Conservation (phyloP, 2,888 invertebrate species). For the Melanophora roralis region DNA sequence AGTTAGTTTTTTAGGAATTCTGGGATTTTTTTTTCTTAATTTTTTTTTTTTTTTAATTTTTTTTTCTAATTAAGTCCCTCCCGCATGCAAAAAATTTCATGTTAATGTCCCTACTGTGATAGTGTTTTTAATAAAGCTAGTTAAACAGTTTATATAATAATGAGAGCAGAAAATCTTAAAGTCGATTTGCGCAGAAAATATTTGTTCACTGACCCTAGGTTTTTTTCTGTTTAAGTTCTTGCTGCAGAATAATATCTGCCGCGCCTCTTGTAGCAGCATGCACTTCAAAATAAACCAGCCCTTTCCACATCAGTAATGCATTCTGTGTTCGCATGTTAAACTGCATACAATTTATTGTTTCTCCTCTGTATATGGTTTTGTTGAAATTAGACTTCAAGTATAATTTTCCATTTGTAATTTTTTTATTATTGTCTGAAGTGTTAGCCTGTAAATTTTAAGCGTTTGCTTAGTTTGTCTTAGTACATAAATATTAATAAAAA, state of each 20-base stretch:
- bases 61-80: constrained; percentile 21
- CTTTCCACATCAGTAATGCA: too few species aligned
- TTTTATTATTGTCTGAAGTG: constrained; percentile 37
- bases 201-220: not conserved
- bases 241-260: not conserved
- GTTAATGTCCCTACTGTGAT: too few species aligned
- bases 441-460: constrained; percentile 33
- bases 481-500: too few species aligned
- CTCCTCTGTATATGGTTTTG: not conserved
- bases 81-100: too few species aligned
- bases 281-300: constrained; percentile 25
- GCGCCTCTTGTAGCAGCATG: not conserved
- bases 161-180: not conserved
- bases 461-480: too few species aligned
- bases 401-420: too few species aligned
- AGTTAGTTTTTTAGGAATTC: too few species aligned
- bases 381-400: too few species aligned
- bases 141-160: too few species aligned
- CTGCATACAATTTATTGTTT: constrained; percentile 2
- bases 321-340: too few species aligned
- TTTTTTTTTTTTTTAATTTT: constrained; percentile 13
- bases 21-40: too few species aligned
- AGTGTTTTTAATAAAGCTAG: too few species aligned
- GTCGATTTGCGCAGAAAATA: not conserved
- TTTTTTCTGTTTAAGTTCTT: not conserved